These are phyloP conservation scores for Pseudachorutes palmiensis DNA, from an alignment of 1,140 invertebrate species.

Conservation along the genomic window DNA sequence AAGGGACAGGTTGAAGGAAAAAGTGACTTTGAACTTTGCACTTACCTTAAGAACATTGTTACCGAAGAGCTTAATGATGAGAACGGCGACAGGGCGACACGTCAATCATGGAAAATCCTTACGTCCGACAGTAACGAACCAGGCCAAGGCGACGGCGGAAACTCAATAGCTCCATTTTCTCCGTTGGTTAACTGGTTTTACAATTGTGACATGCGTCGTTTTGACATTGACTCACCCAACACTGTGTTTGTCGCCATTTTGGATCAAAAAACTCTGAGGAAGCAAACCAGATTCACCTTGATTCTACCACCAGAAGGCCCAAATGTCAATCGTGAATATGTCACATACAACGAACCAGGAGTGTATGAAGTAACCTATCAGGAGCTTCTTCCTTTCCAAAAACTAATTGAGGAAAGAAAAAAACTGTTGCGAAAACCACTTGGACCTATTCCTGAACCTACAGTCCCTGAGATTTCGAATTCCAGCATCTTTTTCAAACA, in stretches of 20 bases:
- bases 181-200: neutral
- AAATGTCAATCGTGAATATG: too few species aligned
- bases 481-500: too few species aligned
- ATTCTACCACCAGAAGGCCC: neutral
- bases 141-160: neutral
- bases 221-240: neutral
- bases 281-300: neutral
- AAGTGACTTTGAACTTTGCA: neutral
- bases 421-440: too few species aligned
- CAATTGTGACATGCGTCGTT: neutral
- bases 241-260: neutral
- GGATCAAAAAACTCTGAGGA: neutral
- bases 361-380: too few species aligned
- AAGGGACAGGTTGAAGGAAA: neutral
- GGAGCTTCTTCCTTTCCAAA: too few species aligned
- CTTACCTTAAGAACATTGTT: neutral
- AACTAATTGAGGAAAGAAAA: too few species aligned
- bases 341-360: too few species aligned
- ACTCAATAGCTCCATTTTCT: neutral
- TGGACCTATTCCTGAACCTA: too few species aligned
- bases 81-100: neutral
- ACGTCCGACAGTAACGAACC: neutral
- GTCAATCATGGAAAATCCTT: neutral
- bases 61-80: neutral
- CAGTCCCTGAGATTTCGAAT: too few species aligned